Evolutionary conservation across 92 coral and sea anemone genomes (phyloP).

Genomic region (Porites evermanni): DNA sequence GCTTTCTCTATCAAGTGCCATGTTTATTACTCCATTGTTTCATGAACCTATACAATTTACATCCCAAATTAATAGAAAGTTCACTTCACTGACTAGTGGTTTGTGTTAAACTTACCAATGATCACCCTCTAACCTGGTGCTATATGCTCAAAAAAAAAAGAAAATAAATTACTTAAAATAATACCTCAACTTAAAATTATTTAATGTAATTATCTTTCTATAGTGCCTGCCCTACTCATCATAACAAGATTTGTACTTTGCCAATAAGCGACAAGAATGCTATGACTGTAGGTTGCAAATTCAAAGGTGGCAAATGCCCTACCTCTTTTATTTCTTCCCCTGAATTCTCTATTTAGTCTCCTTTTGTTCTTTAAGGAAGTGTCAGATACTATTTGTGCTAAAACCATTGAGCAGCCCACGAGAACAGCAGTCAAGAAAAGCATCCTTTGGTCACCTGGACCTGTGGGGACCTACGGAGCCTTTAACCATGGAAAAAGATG

Average conservation of each 20-base stretch:
- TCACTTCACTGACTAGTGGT: neutral
- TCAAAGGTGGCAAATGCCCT: too few species aligned
- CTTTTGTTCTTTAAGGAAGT: slow-evolving; percentile 37
- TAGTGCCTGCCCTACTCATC: too few species aligned
- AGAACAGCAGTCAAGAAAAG: slow-evolving; percentile 22
- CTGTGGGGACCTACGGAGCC: slow-evolving; percentile 27
- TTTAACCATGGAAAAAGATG: slow-evolving; percentile 43
- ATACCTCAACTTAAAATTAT: neutral
- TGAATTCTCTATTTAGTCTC: neutral
- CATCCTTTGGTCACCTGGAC: slow-evolving; percentile 40
- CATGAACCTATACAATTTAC: neutral
- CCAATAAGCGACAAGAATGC: too few species aligned
- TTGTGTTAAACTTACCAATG: neutral
- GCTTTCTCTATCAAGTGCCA: slow-evolving; percentile 6
- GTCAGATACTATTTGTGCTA: slow-evolving; percentile 22
- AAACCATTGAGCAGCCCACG: slow-evolving; percentile 38
- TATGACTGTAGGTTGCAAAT: too few species aligned
- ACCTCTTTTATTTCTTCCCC: neutral
- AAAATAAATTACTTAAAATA: neutral
- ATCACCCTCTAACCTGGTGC: too few species aligned
- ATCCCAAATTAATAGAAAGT: neutral
- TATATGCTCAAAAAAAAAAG: neutral
- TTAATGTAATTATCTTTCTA: too few species aligned
- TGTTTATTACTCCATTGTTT: slow-evolving; percentile 2
- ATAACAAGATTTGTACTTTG: too few species aligned